Percentiles rank a stretch among this genome's conserved stretches.
Conservation (phyloP, 2,113 vertebrate species). For the Lathamus discolor region DNA sequence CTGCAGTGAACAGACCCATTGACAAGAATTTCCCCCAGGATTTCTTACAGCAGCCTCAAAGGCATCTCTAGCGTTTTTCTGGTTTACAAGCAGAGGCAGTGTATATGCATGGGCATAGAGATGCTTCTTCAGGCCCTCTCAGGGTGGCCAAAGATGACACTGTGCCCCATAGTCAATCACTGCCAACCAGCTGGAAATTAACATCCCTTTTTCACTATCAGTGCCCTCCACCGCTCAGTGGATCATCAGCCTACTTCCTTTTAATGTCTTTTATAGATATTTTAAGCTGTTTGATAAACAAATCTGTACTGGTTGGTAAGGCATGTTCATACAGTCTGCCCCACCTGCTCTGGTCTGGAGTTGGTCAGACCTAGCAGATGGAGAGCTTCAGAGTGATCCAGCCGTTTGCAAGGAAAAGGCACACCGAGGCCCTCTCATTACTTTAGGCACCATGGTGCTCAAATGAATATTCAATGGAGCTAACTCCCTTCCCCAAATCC, state of each 20-base stretch:
- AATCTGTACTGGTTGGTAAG: not conserved
- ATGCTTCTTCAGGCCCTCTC: not conserved
- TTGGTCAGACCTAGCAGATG: not conserved
- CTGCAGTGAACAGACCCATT: not conserved
- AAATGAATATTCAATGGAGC: not conserved
- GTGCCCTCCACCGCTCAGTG: fast-evolving
- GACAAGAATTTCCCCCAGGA: not conserved
- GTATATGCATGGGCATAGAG: fast-evolving
- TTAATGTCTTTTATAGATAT: fast-evolving
- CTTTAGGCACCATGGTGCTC: fast-evolving
- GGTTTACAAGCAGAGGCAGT: not conserved
- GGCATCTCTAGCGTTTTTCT: not conserved
- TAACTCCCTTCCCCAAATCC: not conserved
- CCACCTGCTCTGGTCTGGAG: fast-evolving
- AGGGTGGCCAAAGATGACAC: too few species aligned
- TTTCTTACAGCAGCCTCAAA: not conserved
- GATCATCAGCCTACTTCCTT: not conserved
- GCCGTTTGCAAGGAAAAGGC: fast-evolving
- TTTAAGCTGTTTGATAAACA: not conserved
- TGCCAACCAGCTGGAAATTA: not conserved
- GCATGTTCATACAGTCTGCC: fast-evolving
- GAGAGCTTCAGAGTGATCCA: not conserved
- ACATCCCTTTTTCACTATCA: not conserved
- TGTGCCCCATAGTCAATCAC: not conserved
- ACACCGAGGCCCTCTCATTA: fast-evolving